Base-by-base conservation (phyloP, 2,113 vertebrate species). In the Zosterops japonicus region DNA sequence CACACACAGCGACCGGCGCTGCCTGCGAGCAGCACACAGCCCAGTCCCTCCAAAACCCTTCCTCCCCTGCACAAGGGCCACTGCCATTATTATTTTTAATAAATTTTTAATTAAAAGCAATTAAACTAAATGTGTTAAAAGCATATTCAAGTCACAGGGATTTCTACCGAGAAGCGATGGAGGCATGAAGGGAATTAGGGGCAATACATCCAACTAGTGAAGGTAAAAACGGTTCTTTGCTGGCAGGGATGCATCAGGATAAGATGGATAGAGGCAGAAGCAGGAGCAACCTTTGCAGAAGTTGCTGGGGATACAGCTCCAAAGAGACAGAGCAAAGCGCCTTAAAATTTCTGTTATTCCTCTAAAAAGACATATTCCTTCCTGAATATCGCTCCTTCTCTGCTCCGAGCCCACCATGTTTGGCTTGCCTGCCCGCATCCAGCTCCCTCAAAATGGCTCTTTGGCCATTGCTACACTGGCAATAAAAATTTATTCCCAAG, bases 361-460 rank as follows among this genome's bases (percentile, higher is more conserved):
- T 61, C 36, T 55, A 83, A 80, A 77, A 95, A 64, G 36, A 27
- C n/a, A 53, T 2, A 0, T 57, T 87, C 25, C n/a, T 65, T 87
- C n/a, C 69, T 17, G 3, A 61, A 82, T 28, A 9, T 10, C 5
- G 5, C 47, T 84, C 76, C 79, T 41, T 79, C 61, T 44, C 55
- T 39, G 63, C 72, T 57, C 71, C 0, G 0, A 95, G 57, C 83
- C 91, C 94, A 91, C 87, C 91, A 89, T 60, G 74, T 93, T 94
- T 71, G 18, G 76, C 42, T 67, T 24, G n/a, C 49, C 76, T 67
- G 76, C 63, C 75, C 42, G 59, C 82, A 70, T 83, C 84, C 94
- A 65, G 35, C 71, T 91, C 87, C 78, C 69, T 83, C 95, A 95
- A 96, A 97, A 95, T 94, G 93, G 95, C 87, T 95, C 94, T 96